These are phyloP conservation scores for Rhyacophila brunnea DNA, from an alignment of 1,140 invertebrate genomes.

Conservation along the genomic window DNA sequence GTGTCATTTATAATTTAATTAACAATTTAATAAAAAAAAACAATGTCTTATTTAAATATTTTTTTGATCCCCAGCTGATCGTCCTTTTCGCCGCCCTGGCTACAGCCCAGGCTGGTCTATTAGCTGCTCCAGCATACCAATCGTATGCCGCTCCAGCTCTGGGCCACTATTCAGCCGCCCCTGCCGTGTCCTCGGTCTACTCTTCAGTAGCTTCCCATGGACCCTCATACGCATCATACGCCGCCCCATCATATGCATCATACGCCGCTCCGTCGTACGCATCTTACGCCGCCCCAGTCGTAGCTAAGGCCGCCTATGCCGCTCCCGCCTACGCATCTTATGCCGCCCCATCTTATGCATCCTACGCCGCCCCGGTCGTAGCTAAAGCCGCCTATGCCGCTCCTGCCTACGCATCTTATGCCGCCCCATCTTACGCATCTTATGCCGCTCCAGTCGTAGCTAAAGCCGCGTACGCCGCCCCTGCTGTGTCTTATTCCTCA, in stretches of 20 bases:
- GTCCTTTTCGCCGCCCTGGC: slow-evolving; percentile 47
- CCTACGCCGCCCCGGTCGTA: slow-evolving; percentile 23
- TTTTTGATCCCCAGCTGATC: slow-evolving; percentile 40
- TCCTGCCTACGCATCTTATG: slow-evolving; percentile 24
- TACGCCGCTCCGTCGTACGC: slow-evolving; percentile 18
- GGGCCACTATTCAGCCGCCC: slow-evolving; percentile 24
- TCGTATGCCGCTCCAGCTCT: slow-evolving; percentile 13
- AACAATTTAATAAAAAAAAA: too few relatives aligned
- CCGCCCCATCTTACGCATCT: slow-evolving; percentile 39
- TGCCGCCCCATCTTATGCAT: slow-evolving; percentile 23
- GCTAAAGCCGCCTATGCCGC: slow-evolving; percentile 10
- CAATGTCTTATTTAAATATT: too few relatives aligned
- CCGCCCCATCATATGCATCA: slow-evolving; percentile 39
- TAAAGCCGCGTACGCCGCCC: slow-evolving; percentile 27
- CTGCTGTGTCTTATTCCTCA: slow-evolving; percentile 38
- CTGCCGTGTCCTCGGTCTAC: slow-evolving; percentile 16
- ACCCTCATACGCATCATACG: slow-evolving; percentile 31
- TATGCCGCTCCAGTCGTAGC: slow-evolving; percentile 27
- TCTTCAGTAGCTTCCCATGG: slow-evolving; percentile 13
- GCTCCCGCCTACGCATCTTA: slow-evolving; percentile 29
- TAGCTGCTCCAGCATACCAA: slow-evolving; percentile 10
- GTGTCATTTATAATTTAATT: too few relatives aligned
- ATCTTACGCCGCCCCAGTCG: slow-evolving; percentile 38
- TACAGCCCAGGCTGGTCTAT: slow-evolving; percentile 36
- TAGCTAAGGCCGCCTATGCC: slow-evolving; percentile 31